These are phyloP conservation scores for Sebastes steindachneri DNA, from an alignment of 2,797 vertebrate genomes.

Conservation along the genomic window DNA sequence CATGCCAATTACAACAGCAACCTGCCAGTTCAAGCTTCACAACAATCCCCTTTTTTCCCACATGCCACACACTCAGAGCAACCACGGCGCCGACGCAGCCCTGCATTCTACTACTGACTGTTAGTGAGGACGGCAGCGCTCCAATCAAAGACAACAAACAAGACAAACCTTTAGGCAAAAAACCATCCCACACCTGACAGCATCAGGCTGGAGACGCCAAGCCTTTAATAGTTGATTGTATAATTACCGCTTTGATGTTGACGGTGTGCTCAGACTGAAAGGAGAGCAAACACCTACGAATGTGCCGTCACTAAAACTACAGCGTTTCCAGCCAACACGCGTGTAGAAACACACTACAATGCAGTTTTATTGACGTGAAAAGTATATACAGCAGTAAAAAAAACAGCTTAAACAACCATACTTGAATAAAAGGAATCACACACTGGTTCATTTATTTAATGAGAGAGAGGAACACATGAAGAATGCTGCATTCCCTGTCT, in stretches of 20 bases:
- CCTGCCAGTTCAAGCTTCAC: constrained; percentile 5
- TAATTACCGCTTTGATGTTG: constrained; percentile 56
- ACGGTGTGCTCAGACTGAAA: constrained; percentile 17
- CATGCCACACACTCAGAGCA: background rate
- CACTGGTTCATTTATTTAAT: constrained; percentile 41
- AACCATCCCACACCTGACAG: constrained; percentile 32
- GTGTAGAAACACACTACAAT: constrained; percentile 28
- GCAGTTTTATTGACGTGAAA: constrained; percentile 20
- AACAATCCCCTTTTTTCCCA: background rate
- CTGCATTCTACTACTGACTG: background rate
- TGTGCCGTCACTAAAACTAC: background rate
- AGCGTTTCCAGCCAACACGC: background rate
- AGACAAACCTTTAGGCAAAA: constrained; percentile 34
- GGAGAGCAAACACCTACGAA: background rate
- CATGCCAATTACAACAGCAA: constrained; percentile 44
- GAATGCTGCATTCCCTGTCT: constrained; percentile 20
- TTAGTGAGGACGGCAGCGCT: background rate
- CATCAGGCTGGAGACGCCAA: constrained; percentile 2
- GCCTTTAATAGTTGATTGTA: constrained; percentile 31
- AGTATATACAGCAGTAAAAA: background rate
- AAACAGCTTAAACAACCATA: constrained; percentile 7
- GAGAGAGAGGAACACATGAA: constrained; percentile 38
- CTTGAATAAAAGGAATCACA: background rate
- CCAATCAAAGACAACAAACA: constrained; percentile 24
- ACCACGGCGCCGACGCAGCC: background rate